Evolutionary conservation across 2,797 vertebrate species (phyloP), one percentile per base, ranked within the genome.

Genomic region (Botia almorhae): DNA sequence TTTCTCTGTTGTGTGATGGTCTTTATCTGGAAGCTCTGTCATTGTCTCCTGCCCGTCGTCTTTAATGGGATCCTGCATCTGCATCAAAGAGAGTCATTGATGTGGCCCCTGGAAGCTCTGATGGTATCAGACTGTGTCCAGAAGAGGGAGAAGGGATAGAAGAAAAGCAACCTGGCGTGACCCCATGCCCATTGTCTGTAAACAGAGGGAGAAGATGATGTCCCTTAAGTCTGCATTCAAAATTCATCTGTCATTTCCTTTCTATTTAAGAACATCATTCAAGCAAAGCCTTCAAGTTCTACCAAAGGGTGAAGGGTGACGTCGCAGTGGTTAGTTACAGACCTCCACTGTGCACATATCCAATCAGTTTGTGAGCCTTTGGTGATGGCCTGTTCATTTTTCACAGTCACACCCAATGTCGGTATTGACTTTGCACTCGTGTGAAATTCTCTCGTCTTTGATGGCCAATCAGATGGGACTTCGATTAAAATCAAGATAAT

Each of bases 401-500:
- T 88, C 85, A 83, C 12, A 69, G 76, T 78, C 82, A 85, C 23
- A 46, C 29, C 83, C 86, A 84, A 84, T 84, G 74, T 85, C 85
- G 84, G 87, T 85, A 65, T 90, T 90, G 87, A 90, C 86, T 88
- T 83, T 76, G 73, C 89, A 90, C 82, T 88, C 82, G 85, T 88
- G 82, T 65, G 82, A 89, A 91, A 90, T 88, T 88, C 87, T 87
- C 91, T 87, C 86, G 85, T 90, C 87, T 90, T 90, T 92, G 91
- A 93, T 87, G 88, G 85, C 85, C 85, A 89, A 91, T 91, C 92
- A 91, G 83, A 80, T 81, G 73, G 72, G 90, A 89, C 85, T 90
- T 91, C 89, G 89, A 91, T 91, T 91, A 90, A 93, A 91, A 89
- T 84, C 88, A 88, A 81, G 89, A 89, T 92, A 93, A 93, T 90